Base-by-base conservation (phyloP, 2,797 vertebrate genomes). In the Hephaestus fuliginosus region DNA sequence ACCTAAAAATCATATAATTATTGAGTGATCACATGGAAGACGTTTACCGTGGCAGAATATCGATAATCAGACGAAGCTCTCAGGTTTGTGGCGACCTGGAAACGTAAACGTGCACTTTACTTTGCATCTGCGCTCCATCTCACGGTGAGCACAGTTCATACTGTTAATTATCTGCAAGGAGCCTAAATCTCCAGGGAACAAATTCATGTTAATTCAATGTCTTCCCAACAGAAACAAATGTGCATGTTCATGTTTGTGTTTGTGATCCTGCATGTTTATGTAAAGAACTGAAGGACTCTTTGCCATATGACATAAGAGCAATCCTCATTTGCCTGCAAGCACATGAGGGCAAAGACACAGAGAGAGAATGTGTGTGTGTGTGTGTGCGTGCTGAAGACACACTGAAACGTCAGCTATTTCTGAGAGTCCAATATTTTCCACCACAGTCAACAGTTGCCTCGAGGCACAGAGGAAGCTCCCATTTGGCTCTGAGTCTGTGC, bases 361-460 rank as follows among this genome's bases (percentile, higher is more conserved):
- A 43, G 36, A 18, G 76, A 36, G 41, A 67, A 52, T 61, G 73
- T 78, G 70, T 70, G 63, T 79, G 58, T 60, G 60, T 46, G 57
- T 82, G 83, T 57, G 66, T 8, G 52, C 12, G 4, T 44, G 30
- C 61, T 64, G 53, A 41, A 78, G 33, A 81, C 48, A 77, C 78
- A 68, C 87, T 86, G 82, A 85, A 84, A 86, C 79, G 46, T 93
- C 83, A 90, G 87, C 87, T 93, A 83, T 91, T 91, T 92, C 78
- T 7, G n/a, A 81, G 83, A 78, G 70, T 85, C 86, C 70, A 83
- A 89, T 90, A 88, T 90, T 90, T 92, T 93, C 88, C 78, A 28
- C 89, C 78, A 90, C 85, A 91, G 89, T 89, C 91, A 89, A 87
- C 91, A 88, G 80, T 82, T 82, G 86, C 86, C 91, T 83, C 20